Base-by-base conservation (phyloP, 2,797 vertebrate species). In the Dipus sagitta region DNA sequence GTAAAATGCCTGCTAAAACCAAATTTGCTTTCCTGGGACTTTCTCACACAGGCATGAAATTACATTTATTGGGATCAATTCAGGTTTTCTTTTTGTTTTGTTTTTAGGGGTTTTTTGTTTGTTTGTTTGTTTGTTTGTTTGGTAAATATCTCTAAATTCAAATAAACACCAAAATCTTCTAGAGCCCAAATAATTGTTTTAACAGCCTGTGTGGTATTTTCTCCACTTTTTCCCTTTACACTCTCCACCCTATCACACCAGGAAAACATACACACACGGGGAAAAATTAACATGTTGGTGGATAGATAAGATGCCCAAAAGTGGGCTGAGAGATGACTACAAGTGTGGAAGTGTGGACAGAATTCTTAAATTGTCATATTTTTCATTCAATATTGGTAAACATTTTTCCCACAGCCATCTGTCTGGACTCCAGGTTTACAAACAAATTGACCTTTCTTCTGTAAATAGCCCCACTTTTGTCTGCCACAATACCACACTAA, bases 121-220 rank as follows among this genome's bases (percentile, higher is more conserved):
- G 8, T 47, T 47, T 47, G 8, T 47, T 47, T 7, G 42, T 47
- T n/a, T n/a, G 38, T 38, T 38, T 38, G 38, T 38, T 54, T 54
- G 84, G 68, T 86, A 92, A 94, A 89, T 26, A 87, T 24, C 60
- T 87, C 75, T 85, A 94, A 93, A 88, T 68, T 62, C 9, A 93
- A 96, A 95, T 79, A 92, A 95, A 65, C 54, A 76, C 64, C 64
- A 86, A 86, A 90, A 32, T 21, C 81, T 75, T 84, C 11, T 18
- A 13, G 67, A 79, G 74, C 60, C 67, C 74, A 77, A 17, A 52
- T 54, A 67, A 80, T 67, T 28, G 28, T 78, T 92, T 89, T 95
- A 68, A 91, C 32, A 83, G 52, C 11, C 34, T 92, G 80, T 67
- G 77, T 89, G 52, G 74, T n/a, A 38, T 84, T 78, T 58, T 68